Percentiles rank a stretch among this genome's conserved stretches.
Conservation (phyloP, 2,797 vertebrate species). For the Notoglanidium macrostoma region DNA sequence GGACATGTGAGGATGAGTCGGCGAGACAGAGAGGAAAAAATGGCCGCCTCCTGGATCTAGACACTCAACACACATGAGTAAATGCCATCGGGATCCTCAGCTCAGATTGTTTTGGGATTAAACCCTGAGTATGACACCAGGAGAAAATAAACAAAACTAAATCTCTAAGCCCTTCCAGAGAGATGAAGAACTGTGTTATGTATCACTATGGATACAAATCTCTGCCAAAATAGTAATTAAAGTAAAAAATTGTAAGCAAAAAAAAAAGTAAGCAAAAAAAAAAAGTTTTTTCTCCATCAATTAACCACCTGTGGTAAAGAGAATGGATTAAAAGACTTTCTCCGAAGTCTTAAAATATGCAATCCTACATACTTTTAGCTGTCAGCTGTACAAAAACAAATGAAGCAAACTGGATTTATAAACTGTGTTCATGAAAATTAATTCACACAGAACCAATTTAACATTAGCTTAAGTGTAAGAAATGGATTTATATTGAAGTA, state of each 20-base stretch:
- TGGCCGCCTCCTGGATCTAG: neutral
- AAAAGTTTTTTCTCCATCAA: neutral
- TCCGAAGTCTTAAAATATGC: constrained; percentile 13
- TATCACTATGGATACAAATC: constrained; percentile 41
- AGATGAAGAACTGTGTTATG: constrained; percentile 11
- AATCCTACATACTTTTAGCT: neutral
- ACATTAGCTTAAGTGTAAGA: neutral
- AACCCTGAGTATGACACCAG: constrained; percentile 25
- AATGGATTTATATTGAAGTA: neutral
- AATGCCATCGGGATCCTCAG: neutral
- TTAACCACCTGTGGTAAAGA: neutral
- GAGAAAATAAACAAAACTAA: constrained; percentile 32
- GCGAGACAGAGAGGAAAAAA: constrained; percentile 5
- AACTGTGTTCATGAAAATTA: neutral
- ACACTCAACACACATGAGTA: neutral
- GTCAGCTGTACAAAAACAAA: neutral
- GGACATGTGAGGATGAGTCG: constrained; percentile 37
- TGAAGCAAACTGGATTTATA: neutral
- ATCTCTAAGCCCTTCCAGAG: constrained; percentile 28
- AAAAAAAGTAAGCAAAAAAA: no score
- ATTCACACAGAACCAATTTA: neutral
- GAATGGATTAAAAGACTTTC: constrained; percentile 15
- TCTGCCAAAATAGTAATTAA: constrained; percentile 47
- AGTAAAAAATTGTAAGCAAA: neutral
- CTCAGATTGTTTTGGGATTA: constrained; percentile 25